Evolutionary conservation across 2,113 vertebrate genomes (phyloP).

Genomic region (Aptenodytes forsteri): DNA sequence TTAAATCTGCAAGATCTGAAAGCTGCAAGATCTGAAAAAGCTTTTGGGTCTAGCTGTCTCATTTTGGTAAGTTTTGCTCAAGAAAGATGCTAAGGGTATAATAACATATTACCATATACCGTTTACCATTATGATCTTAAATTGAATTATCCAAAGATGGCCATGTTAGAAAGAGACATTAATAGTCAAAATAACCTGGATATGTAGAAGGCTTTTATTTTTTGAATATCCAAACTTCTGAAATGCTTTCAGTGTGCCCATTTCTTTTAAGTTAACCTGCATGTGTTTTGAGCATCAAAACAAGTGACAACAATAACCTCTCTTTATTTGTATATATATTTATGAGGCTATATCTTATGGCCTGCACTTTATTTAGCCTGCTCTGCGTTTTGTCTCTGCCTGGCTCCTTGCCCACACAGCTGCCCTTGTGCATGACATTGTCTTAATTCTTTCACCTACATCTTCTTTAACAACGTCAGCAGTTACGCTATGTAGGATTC

Average conservation of each 20-base stretch:
- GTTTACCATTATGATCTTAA: background rate
- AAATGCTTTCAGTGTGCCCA: background rate
- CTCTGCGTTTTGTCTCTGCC: slow-evolving; percentile 4
- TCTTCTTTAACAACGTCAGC: background rate
- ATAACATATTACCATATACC: background rate
- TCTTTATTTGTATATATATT: background rate
- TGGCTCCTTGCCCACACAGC: slow-evolving; percentile 35
- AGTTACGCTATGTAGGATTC: background rate
- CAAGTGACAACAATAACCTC: background rate
- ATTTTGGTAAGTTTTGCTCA: background rate
- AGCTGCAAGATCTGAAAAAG: background rate
- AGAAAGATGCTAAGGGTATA: background rate
- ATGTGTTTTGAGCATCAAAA: background rate
- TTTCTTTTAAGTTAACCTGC: background rate
- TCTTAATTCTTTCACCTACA: slow-evolving; percentile 38
- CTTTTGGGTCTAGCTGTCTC: background rate
- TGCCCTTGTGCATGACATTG: slow-evolving; percentile 42
- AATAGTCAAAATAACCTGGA: background rate
- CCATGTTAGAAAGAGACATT: background rate
- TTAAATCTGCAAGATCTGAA: background rate
- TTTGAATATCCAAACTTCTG: background rate
- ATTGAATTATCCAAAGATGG: background rate
- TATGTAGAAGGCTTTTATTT: background rate
- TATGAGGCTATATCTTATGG: background rate
- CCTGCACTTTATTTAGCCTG: slow-evolving; percentile 19